Evolutionary conservation across 2,888 invertebrate genomes (phyloP), one percentile per base, ranked within the genome.

Genomic region (Diogma glabrata): DNA sequence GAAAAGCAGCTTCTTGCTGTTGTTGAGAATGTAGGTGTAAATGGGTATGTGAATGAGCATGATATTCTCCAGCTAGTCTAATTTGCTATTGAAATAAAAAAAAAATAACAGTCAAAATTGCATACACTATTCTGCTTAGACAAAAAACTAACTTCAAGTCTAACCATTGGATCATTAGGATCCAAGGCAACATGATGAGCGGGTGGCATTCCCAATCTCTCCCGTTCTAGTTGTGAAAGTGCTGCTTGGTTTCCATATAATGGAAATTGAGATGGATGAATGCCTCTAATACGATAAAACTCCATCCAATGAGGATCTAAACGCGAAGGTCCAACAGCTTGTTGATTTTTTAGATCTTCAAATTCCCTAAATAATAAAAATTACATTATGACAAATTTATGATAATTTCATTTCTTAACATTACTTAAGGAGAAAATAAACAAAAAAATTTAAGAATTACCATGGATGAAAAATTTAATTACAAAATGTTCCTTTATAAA

Each of bases 31-130:
- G 91, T 65, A 91, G 87, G 71, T 89, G 89, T 59, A 88, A 87
- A 74, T 90, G 89, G 61, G 89, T 88, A 71, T 91, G 91, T 60
- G 90, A 88, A 74, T 92, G 91, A 64, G 89, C 88, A 73, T 91
- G 91, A 74, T 87, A 89, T 74, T 89, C 89, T 67, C 90, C 89
- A 61, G 90, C 90, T 90, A 93, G 90, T 77, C 92, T 92, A 67
- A 93, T 60, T 92, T 85, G 69, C 30, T 51, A 53, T 51, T 52
- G 24, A 53, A 49, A 36, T 36, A 47, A 36, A n/a, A 50, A 17
- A 7, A 20, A 43, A 50, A 28, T 43, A 28, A 43, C 19, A 3
- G 20, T 10, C 8, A 8, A 38, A 38, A 10, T 10, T 14, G 7
- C 7, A 16, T 38, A 7, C 7, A 14, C 7, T 7, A 16, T 16